These are phyloP conservation scores for Ryuthela nishihirai DNA, from an alignment of 2,888 invertebrate genomes.

Conservation along the genomic window DNA sequence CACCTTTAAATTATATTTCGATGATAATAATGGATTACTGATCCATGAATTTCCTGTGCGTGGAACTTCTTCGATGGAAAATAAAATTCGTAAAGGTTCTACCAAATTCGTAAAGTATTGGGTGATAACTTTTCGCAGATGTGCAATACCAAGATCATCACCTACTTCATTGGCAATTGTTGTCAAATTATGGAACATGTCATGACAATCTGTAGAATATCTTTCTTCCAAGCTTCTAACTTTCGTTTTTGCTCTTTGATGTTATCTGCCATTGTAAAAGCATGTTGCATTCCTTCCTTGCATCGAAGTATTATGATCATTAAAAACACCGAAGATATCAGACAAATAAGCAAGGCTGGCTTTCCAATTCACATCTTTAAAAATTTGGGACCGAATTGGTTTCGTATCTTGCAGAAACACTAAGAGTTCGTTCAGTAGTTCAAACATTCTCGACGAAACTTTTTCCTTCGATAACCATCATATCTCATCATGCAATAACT, in stretches of 20 bases:
- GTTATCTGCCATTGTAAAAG: background rate
- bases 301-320: too few relatives aligned
- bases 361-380: background rate
- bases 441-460: background rate
- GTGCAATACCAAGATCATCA: background rate
- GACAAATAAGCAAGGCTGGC: too few relatives aligned
- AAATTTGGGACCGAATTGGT: background rate
- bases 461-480: constrained; percentile 28
- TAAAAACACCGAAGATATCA: too few relatives aligned
- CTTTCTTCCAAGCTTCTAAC: background rate
- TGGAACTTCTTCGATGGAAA: background rate
- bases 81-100: background rate
- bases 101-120: background rate
- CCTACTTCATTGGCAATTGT: background rate
- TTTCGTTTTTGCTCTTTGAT: background rate
- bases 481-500: constrained; percentile 29
- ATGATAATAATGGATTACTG: background rate
- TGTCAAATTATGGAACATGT: background rate
- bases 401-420: background rate
- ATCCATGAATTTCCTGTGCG: background rate
- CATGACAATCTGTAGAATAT: background rate
- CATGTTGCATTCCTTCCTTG: background rate
- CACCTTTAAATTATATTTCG: too few relatives aligned
- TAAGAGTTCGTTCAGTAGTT: background rate
- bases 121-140: background rate